Percentiles rank a stretch among this genome's conserved stretches.
These are phyloP conservation scores for Phainopepla nitens DNA, from an alignment of 2,113 vertebrate species.

Conservation along the genomic window DNA sequence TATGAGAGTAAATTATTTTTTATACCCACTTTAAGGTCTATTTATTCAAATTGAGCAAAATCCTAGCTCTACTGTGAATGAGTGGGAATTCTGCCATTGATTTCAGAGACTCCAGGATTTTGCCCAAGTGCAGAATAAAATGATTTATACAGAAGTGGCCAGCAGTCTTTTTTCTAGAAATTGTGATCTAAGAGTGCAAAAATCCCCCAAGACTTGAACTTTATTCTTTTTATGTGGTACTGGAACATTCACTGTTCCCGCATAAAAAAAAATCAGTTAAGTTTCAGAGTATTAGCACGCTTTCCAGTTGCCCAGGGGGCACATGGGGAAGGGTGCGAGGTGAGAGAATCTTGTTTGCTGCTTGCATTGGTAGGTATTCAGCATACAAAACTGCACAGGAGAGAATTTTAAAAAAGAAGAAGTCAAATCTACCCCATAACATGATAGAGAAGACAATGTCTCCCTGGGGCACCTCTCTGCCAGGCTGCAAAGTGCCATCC, in stretches of 20 bases:
- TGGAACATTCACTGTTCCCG: not conserved
- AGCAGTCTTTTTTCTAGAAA: not conserved
- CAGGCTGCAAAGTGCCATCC: slow-evolving; percentile 59
- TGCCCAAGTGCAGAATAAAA: not conserved
- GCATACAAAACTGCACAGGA: not conserved
- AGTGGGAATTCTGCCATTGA: slow-evolving; percentile 23
- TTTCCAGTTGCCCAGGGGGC: not conserved
- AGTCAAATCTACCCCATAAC: slow-evolving; percentile 27
- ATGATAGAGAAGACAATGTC: slow-evolving; percentile 7
- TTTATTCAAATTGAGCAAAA: slow-evolving; percentile 44
- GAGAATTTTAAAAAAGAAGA: not conserved
- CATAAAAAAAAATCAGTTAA: not conserved
- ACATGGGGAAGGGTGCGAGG: not conserved
- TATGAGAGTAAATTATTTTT: slow-evolving; percentile 47
- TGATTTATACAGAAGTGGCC: not conserved
- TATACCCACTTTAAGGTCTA: slow-evolving; percentile 45
- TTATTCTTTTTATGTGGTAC: not conserved
- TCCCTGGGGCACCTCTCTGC: slow-evolving; percentile 57
- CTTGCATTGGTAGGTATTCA: not conserved
- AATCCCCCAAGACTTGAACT: fast-evolving
- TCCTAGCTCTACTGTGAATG: not conserved
- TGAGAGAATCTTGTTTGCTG: not conserved
- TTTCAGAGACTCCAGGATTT: not conserved
- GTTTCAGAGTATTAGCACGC: not conserved
- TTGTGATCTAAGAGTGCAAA: not conserved